Percentiles rank a stretch among this genome's conserved stretches.
Conservation (phyloP, 2,113 vertebrate genomes). For the Tachysurus fulvidraco region DNA sequence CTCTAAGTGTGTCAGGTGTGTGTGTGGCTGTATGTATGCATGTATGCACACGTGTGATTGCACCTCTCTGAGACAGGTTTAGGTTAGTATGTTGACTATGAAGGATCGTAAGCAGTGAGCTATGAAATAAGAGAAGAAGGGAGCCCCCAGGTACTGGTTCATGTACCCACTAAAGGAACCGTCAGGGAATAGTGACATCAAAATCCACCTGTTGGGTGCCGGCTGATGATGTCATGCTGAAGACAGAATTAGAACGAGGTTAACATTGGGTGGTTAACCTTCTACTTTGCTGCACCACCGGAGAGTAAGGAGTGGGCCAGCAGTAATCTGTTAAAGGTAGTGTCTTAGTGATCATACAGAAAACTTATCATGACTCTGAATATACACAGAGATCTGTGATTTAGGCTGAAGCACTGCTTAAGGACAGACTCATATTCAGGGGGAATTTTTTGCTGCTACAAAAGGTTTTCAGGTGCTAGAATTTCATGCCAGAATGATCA, state of each 20-base stretch:
- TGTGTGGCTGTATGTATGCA: slow-evolving; percentile 15
- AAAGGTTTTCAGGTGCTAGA: neutral
- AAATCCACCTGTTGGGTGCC: slow-evolving; percentile 51
- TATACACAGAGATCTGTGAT: neutral
- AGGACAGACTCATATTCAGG: neutral
- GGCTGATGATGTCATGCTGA: slow-evolving; percentile 57
- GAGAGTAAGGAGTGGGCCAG: slow-evolving; percentile 18
- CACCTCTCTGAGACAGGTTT: slow-evolving; percentile 37
- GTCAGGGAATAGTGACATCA: slow-evolving; percentile 63
- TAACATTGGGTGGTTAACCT: slow-evolving; percentile 52
- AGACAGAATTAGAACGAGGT: slow-evolving; percentile 60
- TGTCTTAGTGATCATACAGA: slow-evolving; percentile 22
- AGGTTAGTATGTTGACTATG: slow-evolving; percentile 64
- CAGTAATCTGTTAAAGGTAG: slow-evolving; percentile 36
- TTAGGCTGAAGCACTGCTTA: neutral
- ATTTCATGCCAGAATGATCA: neutral
- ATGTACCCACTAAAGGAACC: slow-evolving; percentile 26
- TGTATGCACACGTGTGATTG: slow-evolving; percentile 16
- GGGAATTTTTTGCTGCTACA: neutral
- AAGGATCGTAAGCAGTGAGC: slow-evolving; percentile 66
- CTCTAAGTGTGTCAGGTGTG: slow-evolving; percentile 27
- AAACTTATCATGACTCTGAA: neutral
- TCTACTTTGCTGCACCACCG: slow-evolving; percentile 34
- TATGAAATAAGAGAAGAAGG: slow-evolving; percentile 66
- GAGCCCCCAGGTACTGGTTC: slow-evolving; percentile 57